Evolutionary conservation across 2,888 invertebrate species (phyloP).

Genomic region (Tillus elongatus): DNA sequence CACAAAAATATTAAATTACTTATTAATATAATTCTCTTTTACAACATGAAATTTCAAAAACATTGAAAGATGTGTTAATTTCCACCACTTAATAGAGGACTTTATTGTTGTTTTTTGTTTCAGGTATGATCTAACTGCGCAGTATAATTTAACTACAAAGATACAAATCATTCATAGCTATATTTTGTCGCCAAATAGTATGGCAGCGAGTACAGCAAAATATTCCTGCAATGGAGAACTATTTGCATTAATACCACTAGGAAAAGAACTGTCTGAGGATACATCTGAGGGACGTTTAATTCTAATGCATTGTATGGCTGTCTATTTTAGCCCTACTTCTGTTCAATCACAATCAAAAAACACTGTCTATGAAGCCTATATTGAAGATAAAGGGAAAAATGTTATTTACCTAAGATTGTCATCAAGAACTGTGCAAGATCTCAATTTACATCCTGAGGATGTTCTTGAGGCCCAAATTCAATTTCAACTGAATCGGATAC

Average conservation of each 20-base stretch:
- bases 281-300: slow-evolving; percentile 72
- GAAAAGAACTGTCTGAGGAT: slow-evolving; percentile 70
- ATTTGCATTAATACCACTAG: slow-evolving; percentile 62
- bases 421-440: slow-evolving; percentile 53
- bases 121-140: slow-evolving; percentile 52
- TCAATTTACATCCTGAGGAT: slow-evolving; percentile 51
- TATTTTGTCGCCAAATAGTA: slow-evolving; percentile 57
- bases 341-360: not conserved
- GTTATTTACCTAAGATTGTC: slow-evolving; percentile 66
- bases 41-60: too few relatives aligned
- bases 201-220: slow-evolving; percentile 62
- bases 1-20: too few relatives aligned
- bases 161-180: slow-evolving; percentile 58
- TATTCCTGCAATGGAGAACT: slow-evolving; percentile 68
- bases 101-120: too few relatives aligned
- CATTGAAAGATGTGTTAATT: too few relatives aligned
- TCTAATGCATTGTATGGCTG: slow-evolving; percentile 63
- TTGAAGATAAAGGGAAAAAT: slow-evolving; percentile 67
- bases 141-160: slow-evolving; percentile 58
- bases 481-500: slow-evolving; percentile 69
- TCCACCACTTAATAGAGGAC: too few relatives aligned
- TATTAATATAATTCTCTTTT: too few relatives aligned
- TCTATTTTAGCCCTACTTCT: slow-evolving; percentile 41
- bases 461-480: slow-evolving; percentile 64
- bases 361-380: slow-evolving; percentile 61